phyloP scores from a whole-genome alignment of 2,888 invertebrate species.

The Mantis religiosa region DNA sequence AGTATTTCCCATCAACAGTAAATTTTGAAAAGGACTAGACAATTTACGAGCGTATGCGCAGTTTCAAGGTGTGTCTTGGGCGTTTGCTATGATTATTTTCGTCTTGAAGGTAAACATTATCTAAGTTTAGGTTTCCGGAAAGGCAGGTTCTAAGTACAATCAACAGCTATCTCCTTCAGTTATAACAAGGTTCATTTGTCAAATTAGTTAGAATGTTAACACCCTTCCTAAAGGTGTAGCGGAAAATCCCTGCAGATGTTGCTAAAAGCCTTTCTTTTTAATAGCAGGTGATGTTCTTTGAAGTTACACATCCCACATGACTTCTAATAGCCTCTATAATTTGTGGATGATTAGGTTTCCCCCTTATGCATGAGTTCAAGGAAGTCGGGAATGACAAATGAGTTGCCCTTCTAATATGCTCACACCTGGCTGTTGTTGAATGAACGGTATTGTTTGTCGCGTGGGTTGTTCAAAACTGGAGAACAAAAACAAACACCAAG shows the following conservation, averaged over 20 bases:
- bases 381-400: slow-evolving; percentile 5
- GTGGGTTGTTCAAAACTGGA: background rate
- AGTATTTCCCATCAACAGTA: background rate
- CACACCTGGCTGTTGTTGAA: slow-evolving; percentile 1
- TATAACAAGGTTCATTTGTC: background rate
- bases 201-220: background rate
- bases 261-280: background rate
- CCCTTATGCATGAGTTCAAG: slow-evolving; percentile 9
- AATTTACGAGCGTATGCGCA: background rate
- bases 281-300: background rate
- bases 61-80: background rate
- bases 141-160: background rate
- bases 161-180: background rate
- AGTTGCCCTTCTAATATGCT: background rate
- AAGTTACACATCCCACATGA: background rate
- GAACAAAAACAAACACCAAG: background rate
- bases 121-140: background rate
- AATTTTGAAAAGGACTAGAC: background rate
- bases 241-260: background rate
- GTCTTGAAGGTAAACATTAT: background rate
- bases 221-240: background rate
- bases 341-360: background rate
- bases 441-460: background rate
- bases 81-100: background rate
- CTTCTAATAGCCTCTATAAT: background rate